A percentile compares a stretch with the other conserved stretches of the same genome.
Conservation (phyloP, 1,140 invertebrate genomes). For the Anthonomus grandis region DNA sequence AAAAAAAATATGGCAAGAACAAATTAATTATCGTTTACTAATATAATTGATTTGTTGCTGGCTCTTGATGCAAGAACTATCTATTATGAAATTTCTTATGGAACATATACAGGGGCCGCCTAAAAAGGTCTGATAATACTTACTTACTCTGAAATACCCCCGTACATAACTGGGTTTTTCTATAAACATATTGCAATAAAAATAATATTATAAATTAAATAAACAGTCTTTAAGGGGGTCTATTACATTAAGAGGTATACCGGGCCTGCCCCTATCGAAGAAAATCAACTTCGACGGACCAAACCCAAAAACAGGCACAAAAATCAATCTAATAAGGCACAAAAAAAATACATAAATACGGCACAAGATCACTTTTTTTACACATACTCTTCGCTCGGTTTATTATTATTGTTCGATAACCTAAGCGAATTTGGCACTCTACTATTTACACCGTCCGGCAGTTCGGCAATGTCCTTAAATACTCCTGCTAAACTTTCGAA, state of each 20-base stretch:
- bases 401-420: slow-evolving; percentile 53
- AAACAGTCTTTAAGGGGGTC: slow-evolving; percentile 5
- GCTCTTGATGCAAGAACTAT: slow-evolving; percentile 21
- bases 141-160: too few species aligned
- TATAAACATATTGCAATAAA: neutral
- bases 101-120: too few species aligned
- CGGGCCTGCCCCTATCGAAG: neutral
- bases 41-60: neutral
- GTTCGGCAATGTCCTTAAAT: slow-evolving; percentile 92
- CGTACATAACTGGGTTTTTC: too few species aligned
- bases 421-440: slow-evolving; percentile 61
- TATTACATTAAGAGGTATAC: neutral
- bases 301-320: neutral
- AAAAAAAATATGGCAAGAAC: slow-evolving; percentile 24
- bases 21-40: neutral
- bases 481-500: slow-evolving; percentile 93
- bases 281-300: neutral
- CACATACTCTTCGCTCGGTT: slow-evolving; percentile 79
- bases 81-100: slow-evolving; percentile 1
- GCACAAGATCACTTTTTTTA: slow-evolving; percentile 42
- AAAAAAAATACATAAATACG: slow-evolving; percentile 22
- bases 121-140: too few species aligned
- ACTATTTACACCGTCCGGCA: slow-evolving; percentile 76
- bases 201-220: neutral
- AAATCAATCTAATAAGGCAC: slow-evolving; percentile 15